Evolutionary conservation across 2,888 invertebrate species (phyloP).

Genomic region (Plusia festucae): DNA sequence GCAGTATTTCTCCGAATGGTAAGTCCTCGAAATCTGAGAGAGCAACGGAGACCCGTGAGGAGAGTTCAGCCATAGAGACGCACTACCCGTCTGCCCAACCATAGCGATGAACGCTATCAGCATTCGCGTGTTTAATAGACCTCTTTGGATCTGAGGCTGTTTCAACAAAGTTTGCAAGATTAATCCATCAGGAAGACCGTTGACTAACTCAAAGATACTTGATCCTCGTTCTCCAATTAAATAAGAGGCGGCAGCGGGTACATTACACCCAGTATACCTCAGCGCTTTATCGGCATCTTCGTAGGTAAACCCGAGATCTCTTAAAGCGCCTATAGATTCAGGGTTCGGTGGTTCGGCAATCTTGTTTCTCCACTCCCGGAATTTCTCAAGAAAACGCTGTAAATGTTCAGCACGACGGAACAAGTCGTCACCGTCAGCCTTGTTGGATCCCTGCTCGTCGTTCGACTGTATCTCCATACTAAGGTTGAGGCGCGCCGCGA

Average conservation of each 20-base stretch:
- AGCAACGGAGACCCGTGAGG: constrained; percentile 84
- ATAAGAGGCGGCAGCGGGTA: constrained; percentile 84
- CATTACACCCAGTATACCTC: constrained; percentile 78
- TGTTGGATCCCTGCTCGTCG: constrained; percentile 35
- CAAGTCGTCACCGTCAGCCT: constrained; percentile 58
- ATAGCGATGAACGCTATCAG: constrained; percentile 84
- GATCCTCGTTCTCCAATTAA: constrained; percentile 83
- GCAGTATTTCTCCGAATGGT: constrained; percentile 86
- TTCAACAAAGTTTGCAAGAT: constrained; percentile 80
- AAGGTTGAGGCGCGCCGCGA: constrained; percentile 71
- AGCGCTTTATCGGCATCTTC: constrained; percentile 79
- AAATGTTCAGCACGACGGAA: constrained; percentile 79
- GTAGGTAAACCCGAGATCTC: constrained; percentile 76
- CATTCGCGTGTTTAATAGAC: constrained; percentile 83
- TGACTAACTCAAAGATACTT: constrained; percentile 81
- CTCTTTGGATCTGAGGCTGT: constrained; percentile 84
- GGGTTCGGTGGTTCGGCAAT: constrained; percentile 76
- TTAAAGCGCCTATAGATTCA: constrained; percentile 73
- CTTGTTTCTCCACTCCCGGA: constrained; percentile 77
- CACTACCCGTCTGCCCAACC: constrained; percentile 83
- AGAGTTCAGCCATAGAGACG: constrained; percentile 83
- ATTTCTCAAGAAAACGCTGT: constrained; percentile 80
- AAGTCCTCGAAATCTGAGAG: constrained; percentile 84
- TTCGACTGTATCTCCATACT: constrained; percentile 47
- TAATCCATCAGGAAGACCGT: constrained; percentile 80